Conservation (phyloP, 2,888 invertebrate genomes). For the Pedicia rivosa region DNA sequence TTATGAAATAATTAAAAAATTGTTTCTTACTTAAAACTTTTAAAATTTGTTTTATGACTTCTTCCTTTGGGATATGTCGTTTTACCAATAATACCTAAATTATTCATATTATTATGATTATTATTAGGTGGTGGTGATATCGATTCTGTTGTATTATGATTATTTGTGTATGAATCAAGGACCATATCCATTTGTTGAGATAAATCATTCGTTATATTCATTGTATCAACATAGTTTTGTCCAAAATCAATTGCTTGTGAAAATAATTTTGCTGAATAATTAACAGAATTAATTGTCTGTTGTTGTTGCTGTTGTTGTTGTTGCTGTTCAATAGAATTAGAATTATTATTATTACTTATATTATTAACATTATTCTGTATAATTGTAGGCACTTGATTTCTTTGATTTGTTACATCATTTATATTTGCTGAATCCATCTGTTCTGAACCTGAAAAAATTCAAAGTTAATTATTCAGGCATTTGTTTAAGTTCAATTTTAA, state of each 20-base stretch:
- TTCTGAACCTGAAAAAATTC: conserved; percentile 18
- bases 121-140: not conserved
- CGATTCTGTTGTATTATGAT: not conserved
- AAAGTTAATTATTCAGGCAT: too few relatives aligned
- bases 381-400: conserved; percentile 3
- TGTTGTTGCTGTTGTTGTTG: conserved; percentile 4
- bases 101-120: too few relatives aligned
- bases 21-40: conserved; percentile 1
- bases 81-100: not conserved
- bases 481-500: too few relatives aligned
- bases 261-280: conserved; percentile 5
- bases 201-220: conserved; percentile 1
- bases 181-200: conserved; percentile 4
- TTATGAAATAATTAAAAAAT: too few relatives aligned
- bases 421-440: conserved; percentile 23
- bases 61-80: not conserved
- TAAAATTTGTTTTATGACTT: not conserved
- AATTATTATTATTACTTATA: not conserved
- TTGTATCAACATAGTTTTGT: not conserved
- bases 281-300: conserved; percentile 1
- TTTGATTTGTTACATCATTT: conserved; percentile 20
- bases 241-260: conserved; percentile 1
- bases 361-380: conserved; percentile 2
- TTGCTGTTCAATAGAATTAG: conserved; percentile 3
- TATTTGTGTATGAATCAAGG: not conserved